Evolutionary conservation across 1,140 invertebrate species (phyloP), one percentile per base, ranked within the genome.

Genomic region (Pogonomyrmex californicus): DNA sequence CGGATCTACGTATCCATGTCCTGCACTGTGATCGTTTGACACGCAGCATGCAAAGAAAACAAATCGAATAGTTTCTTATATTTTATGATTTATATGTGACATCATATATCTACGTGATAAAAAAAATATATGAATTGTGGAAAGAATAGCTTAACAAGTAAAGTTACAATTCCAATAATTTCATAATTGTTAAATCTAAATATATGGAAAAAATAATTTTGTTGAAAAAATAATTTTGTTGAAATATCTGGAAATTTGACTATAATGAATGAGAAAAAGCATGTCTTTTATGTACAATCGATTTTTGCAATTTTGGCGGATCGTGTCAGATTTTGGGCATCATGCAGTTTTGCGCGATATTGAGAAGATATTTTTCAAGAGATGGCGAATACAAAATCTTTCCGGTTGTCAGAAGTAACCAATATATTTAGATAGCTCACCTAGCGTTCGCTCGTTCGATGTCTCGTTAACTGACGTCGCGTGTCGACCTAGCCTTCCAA

Each of bases 301-400:
- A n/a, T n/a, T 71, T 4, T 88, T 79, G 88, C 66, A 87, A 62
- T 82, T 93, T 93, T 93, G 92, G 93, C 92, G 88, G 63, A 47
- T 88, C 85, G 68, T 44, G 76, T 17, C 38, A 36, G 79, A 23
- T 23, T 70, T 38, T 36, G 71, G n/a, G 3, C 65, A 5, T 70
- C 58, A 49, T 41, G 60, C 56, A 77, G 14, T 65, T 33, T 73
- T 68, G 70, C 70, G 82, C 65, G 86, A 47, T 65, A 44, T 36
- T 65, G 90, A 91, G 76, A 86, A 91, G 90, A 87, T 90, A 92
- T 91, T 93, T 92, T 91, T 91, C 91, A 78, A 86, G 79, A 76
- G 62, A 75, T 87, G 75, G 87, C 89, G 90, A 92, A 90, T 90
- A 91, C 77, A 87, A 82, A 79, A 86, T 87, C 58, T 75, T 87